Evolutionary conservation across 2,797 vertebrate species (phyloP).

Genomic region (Arremon brunneinucha): DNA sequence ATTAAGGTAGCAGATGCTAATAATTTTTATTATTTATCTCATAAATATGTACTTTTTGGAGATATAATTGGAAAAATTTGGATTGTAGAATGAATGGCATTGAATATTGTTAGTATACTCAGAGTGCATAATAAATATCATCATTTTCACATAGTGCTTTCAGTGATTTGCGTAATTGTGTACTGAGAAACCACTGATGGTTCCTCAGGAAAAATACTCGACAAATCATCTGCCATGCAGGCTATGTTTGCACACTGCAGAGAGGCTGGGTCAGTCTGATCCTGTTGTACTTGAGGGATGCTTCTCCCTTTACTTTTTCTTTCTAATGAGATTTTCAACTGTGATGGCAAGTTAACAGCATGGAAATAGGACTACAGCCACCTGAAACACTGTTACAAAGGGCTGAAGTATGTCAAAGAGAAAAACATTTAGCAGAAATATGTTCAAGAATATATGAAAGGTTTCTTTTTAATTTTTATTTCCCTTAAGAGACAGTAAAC

Average conservation of each 20-base stretch:
- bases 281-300: not conserved
- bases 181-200: not conserved
- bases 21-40: not conserved
- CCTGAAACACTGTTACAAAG: not conserved
- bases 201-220: not conserved
- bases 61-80: not conserved
- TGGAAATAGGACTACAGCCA: not conserved
- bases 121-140: not conserved
- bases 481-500: not conserved
- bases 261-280: not conserved
- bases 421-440: not conserved
- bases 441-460: not conserved
- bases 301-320: not conserved
- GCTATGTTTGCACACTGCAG: not conserved
- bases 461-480: not conserved
- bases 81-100: not conserved
- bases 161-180: not conserved
- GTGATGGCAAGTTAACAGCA: fast-evolving
- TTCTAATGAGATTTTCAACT: not conserved
- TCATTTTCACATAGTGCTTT: not conserved
- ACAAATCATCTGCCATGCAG: not conserved
- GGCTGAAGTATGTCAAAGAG: not conserved
- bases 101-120: not conserved
- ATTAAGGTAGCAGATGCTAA: not conserved
- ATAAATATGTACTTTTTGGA: not conserved